phyloP scores from a whole-genome alignment of 2,797 vertebrate genomes.

The Anabacerthia variegaticeps region DNA sequence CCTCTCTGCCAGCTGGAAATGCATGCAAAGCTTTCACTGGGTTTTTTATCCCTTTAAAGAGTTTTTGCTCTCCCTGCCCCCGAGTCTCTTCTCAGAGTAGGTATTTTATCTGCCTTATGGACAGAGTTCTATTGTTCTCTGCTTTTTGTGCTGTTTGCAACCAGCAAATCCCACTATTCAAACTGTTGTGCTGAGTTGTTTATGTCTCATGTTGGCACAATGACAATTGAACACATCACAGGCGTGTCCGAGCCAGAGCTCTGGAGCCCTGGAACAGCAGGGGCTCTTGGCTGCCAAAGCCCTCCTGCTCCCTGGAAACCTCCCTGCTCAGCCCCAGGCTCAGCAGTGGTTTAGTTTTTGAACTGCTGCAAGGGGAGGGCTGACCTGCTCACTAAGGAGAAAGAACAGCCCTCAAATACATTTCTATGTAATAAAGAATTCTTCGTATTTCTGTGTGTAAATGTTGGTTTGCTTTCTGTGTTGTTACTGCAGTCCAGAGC shows the following conservation, averaged over 20 bases:
- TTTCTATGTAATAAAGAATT: not conserved
- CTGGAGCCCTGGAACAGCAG: not conserved
- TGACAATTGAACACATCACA: conserved; percentile 35
- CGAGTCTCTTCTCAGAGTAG: not conserved
- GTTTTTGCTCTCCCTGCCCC: not conserved
- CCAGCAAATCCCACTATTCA: conserved; percentile 25
- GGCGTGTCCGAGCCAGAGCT: conserved; percentile 19
- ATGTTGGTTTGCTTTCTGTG: not conserved
- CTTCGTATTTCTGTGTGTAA: not conserved
- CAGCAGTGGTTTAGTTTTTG: not conserved
- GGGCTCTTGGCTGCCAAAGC: conserved; percentile 16
- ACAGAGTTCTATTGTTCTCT: conserved; percentile 1
- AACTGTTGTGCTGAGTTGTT: conserved; percentile 9
- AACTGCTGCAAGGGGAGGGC: not conserved
- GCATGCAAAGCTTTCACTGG: not conserved
- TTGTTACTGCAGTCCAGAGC: not conserved
- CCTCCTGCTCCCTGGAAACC: conserved; percentile 8
- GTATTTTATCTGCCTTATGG: not conserved
- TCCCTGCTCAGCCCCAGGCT: not conserved
- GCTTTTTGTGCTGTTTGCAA: not conserved
- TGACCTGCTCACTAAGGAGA: not conserved
- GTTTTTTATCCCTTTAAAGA: not conserved
- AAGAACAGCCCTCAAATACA: not conserved
- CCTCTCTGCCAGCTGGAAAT: conserved; percentile 1
- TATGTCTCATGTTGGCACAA: conserved; percentile 11